Conservation (phyloP, 2,888 invertebrate genomes). For the Boloria selene region DNA sequence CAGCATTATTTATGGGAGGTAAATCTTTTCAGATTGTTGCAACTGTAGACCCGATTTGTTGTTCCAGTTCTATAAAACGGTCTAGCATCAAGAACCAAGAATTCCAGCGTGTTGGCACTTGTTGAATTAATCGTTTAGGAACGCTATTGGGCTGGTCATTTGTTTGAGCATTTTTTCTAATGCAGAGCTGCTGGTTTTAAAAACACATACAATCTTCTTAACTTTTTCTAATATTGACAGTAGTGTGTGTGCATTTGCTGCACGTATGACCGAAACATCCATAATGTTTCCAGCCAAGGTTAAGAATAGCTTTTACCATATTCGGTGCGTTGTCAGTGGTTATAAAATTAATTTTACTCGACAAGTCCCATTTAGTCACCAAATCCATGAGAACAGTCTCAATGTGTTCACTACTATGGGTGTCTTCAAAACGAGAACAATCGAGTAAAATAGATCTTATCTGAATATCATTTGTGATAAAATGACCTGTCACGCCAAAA, state of each 20-base stretch:
- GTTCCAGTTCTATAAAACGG: conserved; percentile 41
- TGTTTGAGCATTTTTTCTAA: conserved; percentile 32
- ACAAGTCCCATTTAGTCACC: neutral
- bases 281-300: conserved; percentile 35
- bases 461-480: conserved; percentile 39
- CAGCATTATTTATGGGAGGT: conserved; percentile 36
- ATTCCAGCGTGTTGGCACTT: conserved; percentile 46
- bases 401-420: conserved; percentile 43
- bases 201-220: conserved; percentile 31
- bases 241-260: neutral
- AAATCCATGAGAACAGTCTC: conserved; percentile 13
- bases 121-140: conserved; percentile 39
- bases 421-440: conserved; percentile 41
- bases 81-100: conserved; percentile 42
- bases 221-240: conserved; percentile 36
- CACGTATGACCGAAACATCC: conserved; percentile 43
- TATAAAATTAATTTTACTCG: conserved; percentile 44
- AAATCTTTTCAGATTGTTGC: conserved; percentile 38
- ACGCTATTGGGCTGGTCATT: conserved; percentile 12
- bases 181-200: conserved; percentile 34
- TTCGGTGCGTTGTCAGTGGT: conserved; percentile 48
- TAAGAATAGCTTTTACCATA: conserved; percentile 42
- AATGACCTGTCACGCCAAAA: conserved; percentile 46
- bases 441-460: conserved; percentile 43
- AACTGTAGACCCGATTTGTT: conserved; percentile 33